Percentiles rank a stretch among this genome's conserved stretches.
Evolutionary conservation across 2,888 invertebrate genomes (phyloP).

Genomic region (Cyclophora albipunctata): DNA sequence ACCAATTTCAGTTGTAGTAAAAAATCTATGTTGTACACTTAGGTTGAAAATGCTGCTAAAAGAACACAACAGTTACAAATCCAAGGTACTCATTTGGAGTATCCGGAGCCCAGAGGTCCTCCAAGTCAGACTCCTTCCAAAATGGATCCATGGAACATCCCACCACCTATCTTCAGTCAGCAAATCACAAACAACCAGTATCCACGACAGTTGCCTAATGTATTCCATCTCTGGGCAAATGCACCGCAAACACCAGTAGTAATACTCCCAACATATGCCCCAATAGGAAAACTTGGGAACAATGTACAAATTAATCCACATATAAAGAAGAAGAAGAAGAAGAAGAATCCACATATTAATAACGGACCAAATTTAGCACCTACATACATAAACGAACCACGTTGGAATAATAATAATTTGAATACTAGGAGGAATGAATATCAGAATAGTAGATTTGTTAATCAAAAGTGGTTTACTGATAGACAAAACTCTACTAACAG

Average conservation of each 20-base stretch:
- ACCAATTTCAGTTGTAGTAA: too few species aligned
- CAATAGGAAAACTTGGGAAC: too few species aligned
- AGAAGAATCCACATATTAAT: too few species aligned
- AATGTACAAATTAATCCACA: too few species aligned
- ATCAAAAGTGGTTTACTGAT: conserved; percentile 1
- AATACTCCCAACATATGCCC: too few species aligned
- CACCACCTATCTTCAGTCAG: conserved; percentile 24
- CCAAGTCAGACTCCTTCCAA: conserved; percentile 21
- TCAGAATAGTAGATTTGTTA: too few species aligned
- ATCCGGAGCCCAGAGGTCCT: conserved; percentile 41
- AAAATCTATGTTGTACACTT: conserved; percentile 9
- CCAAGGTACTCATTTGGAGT: conserved; percentile 21
- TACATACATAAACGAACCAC: too few species aligned
- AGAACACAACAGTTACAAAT: conserved; percentile 21
- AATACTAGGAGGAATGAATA: conserved; percentile 1
- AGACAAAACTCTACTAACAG: not conserved
- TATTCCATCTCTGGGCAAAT: too few species aligned
- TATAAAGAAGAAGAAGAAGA: too few species aligned
- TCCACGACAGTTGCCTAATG: not conserved
- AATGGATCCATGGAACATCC: conserved; percentile 7
- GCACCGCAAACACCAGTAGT: too few species aligned
- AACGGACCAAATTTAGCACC: too few species aligned
- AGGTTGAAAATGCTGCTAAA: conserved; percentile 44
- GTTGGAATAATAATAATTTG: conserved; percentile 7
- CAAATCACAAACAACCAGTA: conserved; percentile 30